Evolutionary conservation across 2,888 invertebrate genomes (phyloP), one percentile per base, ranked within the genome.

Genomic region (Eupithecia subumbrata): DNA sequence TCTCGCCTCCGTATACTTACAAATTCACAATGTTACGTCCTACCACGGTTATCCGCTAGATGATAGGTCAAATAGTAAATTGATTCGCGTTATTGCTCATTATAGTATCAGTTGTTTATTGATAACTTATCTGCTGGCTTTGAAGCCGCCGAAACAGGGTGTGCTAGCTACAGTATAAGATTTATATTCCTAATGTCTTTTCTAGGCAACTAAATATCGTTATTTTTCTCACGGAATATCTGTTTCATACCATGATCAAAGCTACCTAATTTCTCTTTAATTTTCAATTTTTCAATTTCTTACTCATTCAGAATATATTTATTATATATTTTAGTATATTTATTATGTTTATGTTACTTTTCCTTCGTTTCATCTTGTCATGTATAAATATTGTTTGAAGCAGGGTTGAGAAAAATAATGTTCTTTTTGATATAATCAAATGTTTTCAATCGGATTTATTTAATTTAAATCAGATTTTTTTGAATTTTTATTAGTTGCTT

Each of bases 21-120:
- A 70, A 48, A 30, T 52, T 30, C 25, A 45, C 48, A 64, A 69
- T 60, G 45, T 72, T 16, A 52, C 12, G 45, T 72, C 56, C 40
- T 77, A 69, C 60, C 70, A 68, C 69, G 71, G 68, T 76, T 79
- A 80, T 80, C 77, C 75, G 69, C 73, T 67, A 79, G 79, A 84
- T 81, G 77, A 74, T 72, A 82, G 90, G 90, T 91, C 90, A 87
- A 79, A 79, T 86, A 84, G 87, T 89, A 87, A 91, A 92, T 92
- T 92, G 91, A 92, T 90, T 92, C 83, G 85, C 84, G 79, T 86
- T 82, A 86, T 85, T 85, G 85, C 82, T 77, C 86, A 82, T 82
- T 89, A 87, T 84, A 80, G 81, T 89, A 87, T 84, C 81, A 56
- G 73, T 34, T 45, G 68, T 75, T 79, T 78, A 73, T 76, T 78